Base-by-base conservation (phyloP, 1,140 invertebrate species). In the Cyclina sinensis region DNA sequence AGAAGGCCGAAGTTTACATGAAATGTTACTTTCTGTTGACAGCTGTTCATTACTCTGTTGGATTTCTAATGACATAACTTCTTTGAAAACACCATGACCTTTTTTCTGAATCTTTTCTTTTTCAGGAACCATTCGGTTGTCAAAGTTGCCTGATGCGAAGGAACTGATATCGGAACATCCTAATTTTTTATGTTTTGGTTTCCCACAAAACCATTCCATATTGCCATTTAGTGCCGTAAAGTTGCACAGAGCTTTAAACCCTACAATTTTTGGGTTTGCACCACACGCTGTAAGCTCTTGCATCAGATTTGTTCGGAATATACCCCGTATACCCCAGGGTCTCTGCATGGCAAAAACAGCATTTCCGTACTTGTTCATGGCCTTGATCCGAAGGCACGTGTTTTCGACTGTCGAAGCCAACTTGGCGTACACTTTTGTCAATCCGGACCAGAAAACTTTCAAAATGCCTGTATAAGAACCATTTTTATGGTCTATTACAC, bases 171-270 rank as follows among this genome's bases (percentile, higher is more conserved):
- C 9, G 18, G 48, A 27, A 68, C 86, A 88, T 21, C 2, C 11
- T 24, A 81, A 14, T 35, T 51, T 57, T 0, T 30, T 27, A 18
- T 68, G 5, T 39, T 73, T 73, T 37, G 86, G 86, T 27, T 54
- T 43, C n/a, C 76, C 76, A 59, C 86, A 88, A 39, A 43, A 88
- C 76, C 78, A 88, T 12, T 78, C 37, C 86, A 81, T 73, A 11
- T 65, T 65, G 21, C 78, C 86, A 46, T 88, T 88, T 16, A 73
- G 30, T 16, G 21, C 18, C 0, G 86, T 88, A 39, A 80, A 87
- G n/a, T 88, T 82, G 59, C 86, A 88, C 5, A 88, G 18, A 27
- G 37, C n/a, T 24, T 12, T 54, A 24, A 27, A 57, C 0, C 65
- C 76, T 18, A 35, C 51, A 21, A 88, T 81, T 0, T 39, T 35